A percentile compares a stretch with the other conserved stretches of the same genome.
These are phyloP conservation scores for Pteronura brasiliensis DNA, from an alignment of 2,113 vertebrate species.

Conservation along the genomic window DNA sequence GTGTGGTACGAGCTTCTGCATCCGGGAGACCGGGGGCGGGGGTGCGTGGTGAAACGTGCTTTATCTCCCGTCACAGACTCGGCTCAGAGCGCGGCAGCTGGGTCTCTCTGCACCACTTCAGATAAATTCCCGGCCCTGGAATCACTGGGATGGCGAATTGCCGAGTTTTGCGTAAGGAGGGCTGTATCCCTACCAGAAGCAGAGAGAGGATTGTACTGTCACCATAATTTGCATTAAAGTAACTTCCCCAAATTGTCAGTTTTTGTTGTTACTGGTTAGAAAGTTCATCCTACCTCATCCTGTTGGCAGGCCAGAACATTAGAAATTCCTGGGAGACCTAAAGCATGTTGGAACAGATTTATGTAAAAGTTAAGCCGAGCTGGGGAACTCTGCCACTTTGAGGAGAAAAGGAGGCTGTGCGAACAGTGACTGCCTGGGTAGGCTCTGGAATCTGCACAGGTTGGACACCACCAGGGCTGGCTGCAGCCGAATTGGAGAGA, in stretches of 20 bases:
- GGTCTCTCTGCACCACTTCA: background rate
- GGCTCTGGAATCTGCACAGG: background rate
- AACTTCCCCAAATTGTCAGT: background rate
- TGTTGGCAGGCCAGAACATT: background rate
- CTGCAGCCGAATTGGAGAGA: background rate
- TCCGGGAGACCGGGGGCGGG: accelerated
- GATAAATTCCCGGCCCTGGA: background rate
- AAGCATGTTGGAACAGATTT: background rate
- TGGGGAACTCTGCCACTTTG: background rate
- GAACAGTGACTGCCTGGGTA: background rate
- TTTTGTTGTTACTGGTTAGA: background rate
- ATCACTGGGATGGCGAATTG: background rate
- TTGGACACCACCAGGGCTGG: background rate
- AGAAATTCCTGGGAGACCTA: background rate
- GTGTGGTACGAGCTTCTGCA: background rate
- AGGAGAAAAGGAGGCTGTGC: background rate
- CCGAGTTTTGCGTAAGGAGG: background rate
- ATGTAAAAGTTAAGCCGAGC: background rate
- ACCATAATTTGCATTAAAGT: background rate
- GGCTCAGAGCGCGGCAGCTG: no score
- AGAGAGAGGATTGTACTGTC: background rate
- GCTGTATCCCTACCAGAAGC: background rate
- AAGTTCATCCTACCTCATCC: background rate
- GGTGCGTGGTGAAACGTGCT: background rate
- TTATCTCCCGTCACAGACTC: accelerated